These are phyloP conservation scores for Mystacides longicornis DNA, from an alignment of 2,888 invertebrate genomes.

Conservation along the genomic window DNA sequence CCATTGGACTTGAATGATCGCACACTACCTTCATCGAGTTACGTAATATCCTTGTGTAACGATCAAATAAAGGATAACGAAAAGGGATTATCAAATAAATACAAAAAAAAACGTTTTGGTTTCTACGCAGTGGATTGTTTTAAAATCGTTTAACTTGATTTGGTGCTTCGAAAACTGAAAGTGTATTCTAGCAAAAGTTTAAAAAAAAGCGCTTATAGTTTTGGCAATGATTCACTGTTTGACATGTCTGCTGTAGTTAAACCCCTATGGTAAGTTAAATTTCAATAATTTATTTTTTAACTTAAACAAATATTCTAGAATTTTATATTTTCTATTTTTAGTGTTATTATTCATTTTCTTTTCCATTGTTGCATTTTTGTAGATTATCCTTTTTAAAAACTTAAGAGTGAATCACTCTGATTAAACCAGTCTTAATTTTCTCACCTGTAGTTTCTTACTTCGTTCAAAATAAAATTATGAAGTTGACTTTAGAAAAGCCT, in stretches of 20 bases:
- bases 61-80: background rate
- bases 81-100: background rate
- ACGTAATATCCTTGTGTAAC: background rate
- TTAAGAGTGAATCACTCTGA: no score
- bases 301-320: background rate
- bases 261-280: slow-evolving; percentile 47
- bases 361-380: background rate
- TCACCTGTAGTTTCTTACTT: background rate
- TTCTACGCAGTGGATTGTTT: background rate
- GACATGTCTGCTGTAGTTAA: slow-evolving; percentile 52
- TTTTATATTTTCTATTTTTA: background rate
- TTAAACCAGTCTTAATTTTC: no score
- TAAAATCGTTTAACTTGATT: background rate
- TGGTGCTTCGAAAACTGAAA: slow-evolving; percentile 13
- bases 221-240: background rate
- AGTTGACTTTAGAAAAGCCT: no score
- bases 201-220: background rate
- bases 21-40: no score
- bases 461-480: no score
- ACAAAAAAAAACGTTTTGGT: background rate
- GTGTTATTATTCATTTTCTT: background rate
- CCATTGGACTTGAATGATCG: no score
- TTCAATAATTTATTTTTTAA: background rate
- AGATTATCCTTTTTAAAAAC: background rate
- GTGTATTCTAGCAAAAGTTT: slow-evolving; percentile 33